phyloP scores from a whole-genome alignment of 2,113 vertebrate genomes.

The Phodopus roborovskii region DNA sequence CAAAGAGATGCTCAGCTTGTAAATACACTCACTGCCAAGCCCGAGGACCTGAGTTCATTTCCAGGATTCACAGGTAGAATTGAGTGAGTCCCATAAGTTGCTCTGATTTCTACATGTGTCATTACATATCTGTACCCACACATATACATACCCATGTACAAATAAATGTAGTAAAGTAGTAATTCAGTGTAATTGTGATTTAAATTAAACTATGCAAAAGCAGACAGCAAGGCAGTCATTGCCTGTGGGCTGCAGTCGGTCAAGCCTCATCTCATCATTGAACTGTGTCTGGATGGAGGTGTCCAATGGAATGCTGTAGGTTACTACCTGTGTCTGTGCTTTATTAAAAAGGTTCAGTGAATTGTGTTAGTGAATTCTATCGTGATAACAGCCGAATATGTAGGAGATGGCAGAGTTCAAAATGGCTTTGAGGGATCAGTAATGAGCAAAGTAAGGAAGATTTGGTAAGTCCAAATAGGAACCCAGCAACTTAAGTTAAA shows the following conservation, averaged over 20 bases:
- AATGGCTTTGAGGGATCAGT: not conserved
- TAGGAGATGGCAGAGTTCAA: constrained; percentile 19
- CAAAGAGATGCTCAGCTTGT: not conserved
- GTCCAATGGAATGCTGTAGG: not conserved
- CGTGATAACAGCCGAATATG: constrained; percentile 4
- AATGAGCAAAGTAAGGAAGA: constrained; percentile 31
- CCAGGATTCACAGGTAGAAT: not conserved
- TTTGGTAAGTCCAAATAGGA: constrained; percentile 15
- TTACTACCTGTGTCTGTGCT: not conserved
- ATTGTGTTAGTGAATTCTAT: not conserved
- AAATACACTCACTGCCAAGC: not conserved
- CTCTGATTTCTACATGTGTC: not conserved
- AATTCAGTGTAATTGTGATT: not conserved
- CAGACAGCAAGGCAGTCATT: not conserved
- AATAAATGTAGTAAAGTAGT: not conserved
- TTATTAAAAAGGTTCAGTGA: constrained; percentile 16
- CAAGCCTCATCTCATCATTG: not conserved
- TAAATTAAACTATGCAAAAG: constrained; percentile 18
- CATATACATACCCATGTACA: not conserved
- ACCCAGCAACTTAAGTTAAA: not conserved
- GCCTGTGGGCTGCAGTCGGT: not conserved
- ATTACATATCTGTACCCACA: not conserved
- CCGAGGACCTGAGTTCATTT: not conserved
- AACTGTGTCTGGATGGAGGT: not conserved
- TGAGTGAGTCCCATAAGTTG: too few species aligned